phyloP scores from a whole-genome alignment of 2,888 invertebrate species.

The Gastracanthus pulcherrimus region DNA sequence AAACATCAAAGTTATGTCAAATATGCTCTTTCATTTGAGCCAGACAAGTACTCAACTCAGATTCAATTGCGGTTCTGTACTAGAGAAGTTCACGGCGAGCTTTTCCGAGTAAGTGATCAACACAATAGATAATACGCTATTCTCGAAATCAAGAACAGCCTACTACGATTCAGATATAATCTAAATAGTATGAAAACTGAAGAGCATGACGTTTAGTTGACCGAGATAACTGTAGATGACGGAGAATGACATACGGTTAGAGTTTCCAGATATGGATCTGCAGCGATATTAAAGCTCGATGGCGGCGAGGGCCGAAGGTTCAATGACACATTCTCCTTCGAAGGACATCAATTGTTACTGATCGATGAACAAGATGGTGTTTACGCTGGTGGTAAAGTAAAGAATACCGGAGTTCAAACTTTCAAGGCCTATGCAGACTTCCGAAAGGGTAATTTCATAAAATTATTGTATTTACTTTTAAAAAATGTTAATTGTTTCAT shows the following conservation, averaged over 20 bases:
- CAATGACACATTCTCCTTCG: constrained; percentile 94
- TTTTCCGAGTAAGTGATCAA: constrained; percentile 96
- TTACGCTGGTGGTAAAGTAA: constrained; percentile 96
- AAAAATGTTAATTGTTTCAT: not conserved
- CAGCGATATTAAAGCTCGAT: constrained; percentile 94
- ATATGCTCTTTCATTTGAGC: constrained; percentile 96
- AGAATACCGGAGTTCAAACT: constrained; percentile 94
- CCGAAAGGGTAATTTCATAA: constrained; percentile 85
- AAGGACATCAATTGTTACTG: constrained; percentile 93
- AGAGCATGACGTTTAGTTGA: constrained; percentile 93
- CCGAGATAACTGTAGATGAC: constrained; percentile 93
- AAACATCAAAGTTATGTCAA: constrained; percentile 97
- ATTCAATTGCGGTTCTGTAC: constrained; percentile 96
- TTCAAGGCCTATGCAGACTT: constrained; percentile 97
- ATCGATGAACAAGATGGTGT: constrained; percentile 97
- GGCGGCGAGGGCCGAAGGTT: constrained; percentile 96
- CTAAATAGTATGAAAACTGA: constrained; percentile 94
- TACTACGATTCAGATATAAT: constrained; percentile 94
- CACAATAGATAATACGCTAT: constrained; percentile 96
- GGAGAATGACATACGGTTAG: constrained; percentile 98
- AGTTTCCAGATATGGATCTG: constrained; percentile 94
- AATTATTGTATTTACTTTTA: not conserved
- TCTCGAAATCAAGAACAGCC: constrained; percentile 92
- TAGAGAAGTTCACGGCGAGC: constrained; percentile 93
- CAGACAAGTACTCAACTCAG: constrained; percentile 94